Conservation (phyloP, 2,113 vertebrate genomes). For the Plestiodon gilberti region DNA sequence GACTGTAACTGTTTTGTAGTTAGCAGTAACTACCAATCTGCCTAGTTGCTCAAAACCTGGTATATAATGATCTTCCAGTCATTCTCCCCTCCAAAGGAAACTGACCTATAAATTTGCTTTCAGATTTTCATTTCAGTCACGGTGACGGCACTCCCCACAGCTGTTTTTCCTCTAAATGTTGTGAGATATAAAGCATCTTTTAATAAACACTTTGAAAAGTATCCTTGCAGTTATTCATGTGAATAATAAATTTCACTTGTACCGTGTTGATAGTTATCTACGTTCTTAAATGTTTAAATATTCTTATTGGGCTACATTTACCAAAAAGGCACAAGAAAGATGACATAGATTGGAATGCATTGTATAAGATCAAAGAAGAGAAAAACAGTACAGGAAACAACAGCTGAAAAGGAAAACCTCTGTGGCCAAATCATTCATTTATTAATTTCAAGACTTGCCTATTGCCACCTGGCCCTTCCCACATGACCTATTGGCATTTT, state of each 20-base stretch:
- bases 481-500: neutral
- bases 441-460: conserved; percentile 61
- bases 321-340: conserved; percentile 67
- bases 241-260: conserved; percentile 65
- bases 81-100: neutral
- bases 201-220: conserved; percentile 71
- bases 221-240: conserved; percentile 56
- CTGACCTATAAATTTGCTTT: neutral
- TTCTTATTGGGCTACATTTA: conserved; percentile 73
- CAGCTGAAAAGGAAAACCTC: conserved; percentile 65
- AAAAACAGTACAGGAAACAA: conserved; percentile 77
- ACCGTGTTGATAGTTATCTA: conserved; percentile 74
- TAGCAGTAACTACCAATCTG: neutral
- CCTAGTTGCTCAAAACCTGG: neutral
- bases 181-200: conserved; percentile 53
- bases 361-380: conserved; percentile 77
- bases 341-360: conserved; percentile 68
- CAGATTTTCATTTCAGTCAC: conserved; percentile 11
- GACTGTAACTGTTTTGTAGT: neutral
- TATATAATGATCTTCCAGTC: too few relatives aligned
- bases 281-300: conserved; percentile 71
- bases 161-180: conserved; percentile 48
- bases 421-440: conserved; percentile 65
- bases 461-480: neutral
- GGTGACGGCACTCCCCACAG: conserved; percentile 31